phyloP scores from a whole-genome alignment of 2,797 vertebrate genomes.

The Argyrosomus regius region DNA sequence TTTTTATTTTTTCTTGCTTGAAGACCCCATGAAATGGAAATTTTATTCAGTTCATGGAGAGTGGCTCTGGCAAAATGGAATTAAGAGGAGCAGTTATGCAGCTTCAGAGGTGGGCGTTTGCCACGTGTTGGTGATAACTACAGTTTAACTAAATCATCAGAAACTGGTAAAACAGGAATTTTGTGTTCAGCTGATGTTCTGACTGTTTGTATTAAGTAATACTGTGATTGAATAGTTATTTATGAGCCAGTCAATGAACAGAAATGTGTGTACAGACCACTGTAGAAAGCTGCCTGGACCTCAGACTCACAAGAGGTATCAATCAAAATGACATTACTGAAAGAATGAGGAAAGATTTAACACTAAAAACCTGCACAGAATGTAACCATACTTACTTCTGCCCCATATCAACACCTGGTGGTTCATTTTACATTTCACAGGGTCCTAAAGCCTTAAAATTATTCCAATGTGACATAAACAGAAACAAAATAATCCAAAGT shows the following conservation, averaged over 20 bases:
- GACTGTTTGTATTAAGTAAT: neutral
- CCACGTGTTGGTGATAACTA: constrained; percentile 1
- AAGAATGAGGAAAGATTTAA: constrained; percentile 12
- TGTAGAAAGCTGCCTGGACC: constrained; percentile 56
- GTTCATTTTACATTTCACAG: constrained; percentile 62
- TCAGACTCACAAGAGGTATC: constrained; percentile 46
- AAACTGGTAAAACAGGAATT: constrained; percentile 12
- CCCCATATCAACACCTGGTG: constrained; percentile 15
- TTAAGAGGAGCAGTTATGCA: constrained; percentile 27
- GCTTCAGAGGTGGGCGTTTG: constrained; percentile 2
- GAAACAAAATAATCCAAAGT: constrained; percentile 57
- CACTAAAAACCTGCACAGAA: constrained; percentile 17
- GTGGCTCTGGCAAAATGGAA: constrained; percentile 34
- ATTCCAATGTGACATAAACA: constrained; percentile 44
- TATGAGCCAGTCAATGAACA: constrained; percentile 8
- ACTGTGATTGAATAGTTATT: constrained; percentile 7
- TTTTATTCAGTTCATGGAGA: constrained; percentile 41
- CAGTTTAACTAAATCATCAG: constrained; percentile 10
- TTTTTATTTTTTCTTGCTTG: constrained; percentile 18
- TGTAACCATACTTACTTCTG: constrained; percentile 13
- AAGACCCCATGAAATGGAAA: constrained; percentile 69
- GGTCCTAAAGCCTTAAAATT: constrained; percentile 52
- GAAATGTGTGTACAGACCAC: constrained; percentile 3
- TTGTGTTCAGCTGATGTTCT: constrained; percentile 11
- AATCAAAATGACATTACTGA: constrained; percentile 18